Base-by-base conservation (phyloP, 1,140 invertebrate genomes). In the Zaprionus tsacasi region DNA sequence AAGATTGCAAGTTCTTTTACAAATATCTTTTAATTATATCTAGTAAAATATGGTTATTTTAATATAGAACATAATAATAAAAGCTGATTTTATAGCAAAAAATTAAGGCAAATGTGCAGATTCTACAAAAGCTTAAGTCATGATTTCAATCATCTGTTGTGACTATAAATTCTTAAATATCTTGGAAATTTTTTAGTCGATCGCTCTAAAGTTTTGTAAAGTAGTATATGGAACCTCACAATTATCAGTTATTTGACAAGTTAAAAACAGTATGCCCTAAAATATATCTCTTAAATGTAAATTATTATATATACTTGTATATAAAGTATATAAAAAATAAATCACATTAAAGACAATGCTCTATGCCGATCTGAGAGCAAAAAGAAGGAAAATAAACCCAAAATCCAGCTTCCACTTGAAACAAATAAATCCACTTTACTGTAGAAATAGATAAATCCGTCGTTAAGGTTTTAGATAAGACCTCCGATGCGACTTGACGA, bases 11-110 rank as follows among this genome's bases (percentile, higher is more conserved):
- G 7, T 45, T 15, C 40, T 45, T 45, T 3, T 45, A 8, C 1
- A 3, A 10, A 45, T 43, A n/a, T n/a, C n/a, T n/a, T n/a, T n/a
- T n/a, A 0, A 0, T 0, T 13, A 40, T 3, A 43, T 15, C 0
- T 43, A 3, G 40, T 45, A 45, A n/a, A 15, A 15, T 30, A 30
- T 6, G 6, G 27, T 30, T 30, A 30, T 30, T 30, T 30, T 21
- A 21, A 21, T 21, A 21, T 1, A 1, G 1, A 21, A 1, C 21
- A 21, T 1, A 21, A 21, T 21, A 21, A 21, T 21, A 21, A 21
- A 21, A 21, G 21, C 1, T 21, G 21, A 21, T 21, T 21, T 21
- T 21, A 21, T 30, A 7, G 13, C 13, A 40, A n/a, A 0, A 6
- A n/a, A 7, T 5, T 2, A n/a, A 40, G 1, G 12, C 38, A 40